These are phyloP conservation scores for Colistium nudipinnis DNA, from an alignment of 2,113 vertebrate species.

Conservation along the genomic window DNA sequence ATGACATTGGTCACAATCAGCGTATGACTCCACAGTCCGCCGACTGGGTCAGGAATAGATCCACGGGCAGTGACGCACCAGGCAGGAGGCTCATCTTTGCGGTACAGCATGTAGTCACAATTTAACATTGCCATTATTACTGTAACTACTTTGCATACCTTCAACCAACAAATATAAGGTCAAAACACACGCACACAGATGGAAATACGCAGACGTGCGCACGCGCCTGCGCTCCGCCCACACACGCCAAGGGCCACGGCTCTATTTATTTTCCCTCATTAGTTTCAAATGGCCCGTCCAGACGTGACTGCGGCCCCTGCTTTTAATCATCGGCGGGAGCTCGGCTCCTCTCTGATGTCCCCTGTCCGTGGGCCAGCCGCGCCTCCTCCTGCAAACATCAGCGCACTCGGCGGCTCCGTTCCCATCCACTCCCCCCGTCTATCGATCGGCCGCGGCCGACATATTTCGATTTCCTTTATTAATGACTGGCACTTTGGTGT, in stretches of 20 bases:
- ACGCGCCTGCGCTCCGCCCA: constrained; percentile 35
- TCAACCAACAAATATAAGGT: too few relatives aligned
- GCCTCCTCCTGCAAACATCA: constrained; percentile 54
- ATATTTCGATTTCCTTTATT: constrained; percentile 22
- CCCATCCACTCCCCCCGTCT: constrained; percentile 15
- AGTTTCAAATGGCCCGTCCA: constrained; percentile 77
- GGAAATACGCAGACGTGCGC: constrained; percentile 16
- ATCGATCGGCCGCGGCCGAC: constrained; percentile 19
- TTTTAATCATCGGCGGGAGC: constrained; percentile 70
- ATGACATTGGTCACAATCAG: constrained; percentile 3
- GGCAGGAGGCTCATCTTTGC: background rate
- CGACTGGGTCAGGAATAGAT: constrained; percentile 3
- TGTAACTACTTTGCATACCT: too few relatives aligned
- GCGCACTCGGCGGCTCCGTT: constrained; percentile 16
- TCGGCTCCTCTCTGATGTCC: constrained; percentile 65
- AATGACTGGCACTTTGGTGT: constrained; percentile 11
- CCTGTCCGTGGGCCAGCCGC: constrained; percentile 41
- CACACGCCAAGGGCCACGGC: constrained; percentile 54
- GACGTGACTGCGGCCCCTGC: constrained; percentile 68
- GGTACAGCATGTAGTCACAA: background rate
- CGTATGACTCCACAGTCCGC: constrained; percentile 1
- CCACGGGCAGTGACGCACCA: constrained; percentile 8
- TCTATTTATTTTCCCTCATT: constrained; percentile 77
- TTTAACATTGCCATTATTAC: too few relatives aligned
- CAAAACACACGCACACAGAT: constrained; percentile 9